Evolutionary conservation across 2,888 invertebrate genomes (phyloP).

Genomic region (Cryptocheilus praepositus): DNA sequence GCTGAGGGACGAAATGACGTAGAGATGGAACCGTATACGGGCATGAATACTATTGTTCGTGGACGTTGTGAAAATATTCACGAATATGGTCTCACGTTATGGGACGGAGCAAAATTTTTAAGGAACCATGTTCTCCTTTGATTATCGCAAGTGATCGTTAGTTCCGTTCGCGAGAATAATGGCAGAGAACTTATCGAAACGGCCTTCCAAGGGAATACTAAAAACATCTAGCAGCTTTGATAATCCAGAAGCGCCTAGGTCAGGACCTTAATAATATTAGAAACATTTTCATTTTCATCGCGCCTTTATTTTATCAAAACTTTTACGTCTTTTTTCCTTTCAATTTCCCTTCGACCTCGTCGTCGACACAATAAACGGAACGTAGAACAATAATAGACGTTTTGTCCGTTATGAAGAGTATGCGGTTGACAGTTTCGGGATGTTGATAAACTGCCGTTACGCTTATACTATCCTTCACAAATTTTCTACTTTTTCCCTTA

Average conservation of each 20-base stretch:
- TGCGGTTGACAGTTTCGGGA: too few relatives aligned
- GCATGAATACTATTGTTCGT: not conserved
- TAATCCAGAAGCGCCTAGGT: constrained; percentile 77
- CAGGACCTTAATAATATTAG: constrained; percentile 24
- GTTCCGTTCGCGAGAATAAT: constrained; percentile 67
- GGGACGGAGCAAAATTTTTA: constrained; percentile 10
- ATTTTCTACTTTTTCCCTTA: not conserved
- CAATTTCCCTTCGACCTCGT: too few relatives aligned
- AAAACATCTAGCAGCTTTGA: constrained; percentile 96
- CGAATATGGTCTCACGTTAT: constrained; percentile 8
- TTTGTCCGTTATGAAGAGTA: too few relatives aligned
- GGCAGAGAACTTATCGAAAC: constrained; percentile 88
- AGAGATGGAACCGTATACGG: too few relatives aligned
- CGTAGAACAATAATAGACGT: too few relatives aligned
- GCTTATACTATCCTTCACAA: too few relatives aligned
- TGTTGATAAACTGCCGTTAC: too few relatives aligned
- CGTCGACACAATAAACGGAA: too few relatives aligned
- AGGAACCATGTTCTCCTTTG: constrained; percentile 12
- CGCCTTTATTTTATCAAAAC: too few relatives aligned
- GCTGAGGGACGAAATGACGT: too few relatives aligned
- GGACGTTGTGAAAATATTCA: constrained; percentile 8
- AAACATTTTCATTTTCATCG: too few relatives aligned
- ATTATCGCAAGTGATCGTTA: constrained; percentile 7
- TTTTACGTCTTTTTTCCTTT: too few relatives aligned
- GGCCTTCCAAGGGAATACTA: constrained; percentile 92